phyloP scores from a whole-genome alignment of 37 sponge, comb jelly and placozoan species.

The Halisarca cf. caerulea region DNA sequence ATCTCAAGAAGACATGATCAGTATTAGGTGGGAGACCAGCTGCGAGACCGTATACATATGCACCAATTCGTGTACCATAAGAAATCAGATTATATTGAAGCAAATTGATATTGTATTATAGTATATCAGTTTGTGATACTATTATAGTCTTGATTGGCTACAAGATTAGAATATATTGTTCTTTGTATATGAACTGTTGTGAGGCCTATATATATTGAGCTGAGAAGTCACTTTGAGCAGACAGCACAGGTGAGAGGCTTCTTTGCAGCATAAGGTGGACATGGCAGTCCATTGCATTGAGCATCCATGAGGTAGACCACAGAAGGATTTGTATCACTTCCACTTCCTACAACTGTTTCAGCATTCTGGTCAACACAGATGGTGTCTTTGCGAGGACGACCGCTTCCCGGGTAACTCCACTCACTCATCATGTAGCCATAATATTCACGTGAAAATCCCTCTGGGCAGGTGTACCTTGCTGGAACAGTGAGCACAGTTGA shows the following conservation, averaged over 20 bases:
- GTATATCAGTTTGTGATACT: too few relatives aligned
- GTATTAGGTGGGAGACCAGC: too few relatives aligned
- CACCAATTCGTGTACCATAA: too few relatives aligned
- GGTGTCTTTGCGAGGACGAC: background rate
- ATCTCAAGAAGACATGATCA: too few relatives aligned
- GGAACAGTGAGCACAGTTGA: constrained; percentile 7
- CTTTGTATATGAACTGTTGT: too few relatives aligned
- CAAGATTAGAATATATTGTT: too few relatives aligned
- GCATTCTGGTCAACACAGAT: constrained; percentile 21
- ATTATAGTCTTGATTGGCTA: too few relatives aligned
- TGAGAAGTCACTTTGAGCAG: constrained; percentile 34
- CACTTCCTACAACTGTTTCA: constrained; percentile 23
- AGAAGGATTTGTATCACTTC: background rate
- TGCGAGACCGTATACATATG: too few relatives aligned
- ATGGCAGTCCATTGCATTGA: constrained; percentile 18
- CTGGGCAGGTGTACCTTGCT: constrained; percentile 28
- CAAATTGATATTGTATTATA: too few relatives aligned
- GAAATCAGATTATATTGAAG: too few relatives aligned
- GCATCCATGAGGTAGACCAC: constrained; percentile 4
- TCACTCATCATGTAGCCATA: constrained; percentile 35
- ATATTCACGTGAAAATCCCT: constrained; percentile 20
- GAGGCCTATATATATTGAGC: too few relatives aligned
- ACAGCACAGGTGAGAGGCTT: constrained; percentile 30
- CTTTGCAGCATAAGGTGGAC: constrained; percentile 3
- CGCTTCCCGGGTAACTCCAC: background rate